phyloP scores from a whole-genome alignment of 1,140 invertebrate genomes.

The Psix sp. region DNA sequence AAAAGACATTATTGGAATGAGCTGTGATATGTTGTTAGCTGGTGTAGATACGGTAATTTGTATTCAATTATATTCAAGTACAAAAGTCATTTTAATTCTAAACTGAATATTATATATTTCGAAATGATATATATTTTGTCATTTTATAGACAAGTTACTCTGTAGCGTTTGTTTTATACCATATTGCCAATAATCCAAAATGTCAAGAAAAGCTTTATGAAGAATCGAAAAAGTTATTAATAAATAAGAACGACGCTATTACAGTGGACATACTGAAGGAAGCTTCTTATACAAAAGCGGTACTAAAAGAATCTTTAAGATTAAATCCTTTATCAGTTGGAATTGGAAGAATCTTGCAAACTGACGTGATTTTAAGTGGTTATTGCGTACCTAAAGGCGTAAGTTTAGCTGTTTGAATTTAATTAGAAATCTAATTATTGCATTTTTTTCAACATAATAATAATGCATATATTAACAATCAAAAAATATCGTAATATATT shows the following conservation, averaged over 20 bases:
- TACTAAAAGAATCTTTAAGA: constrained; percentile 89
- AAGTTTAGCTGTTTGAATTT: constrained; percentile 67
- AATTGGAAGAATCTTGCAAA: constrained; percentile 85
- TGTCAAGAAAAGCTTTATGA: constrained; percentile 84
- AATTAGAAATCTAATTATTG: not conserved
- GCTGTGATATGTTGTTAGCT: constrained; percentile 89
- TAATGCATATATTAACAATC: not conserved
- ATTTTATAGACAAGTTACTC: constrained; percentile 87
- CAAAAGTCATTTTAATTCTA: too few species aligned
- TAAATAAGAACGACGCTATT: constrained; percentile 75
- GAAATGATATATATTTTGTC: constrained; percentile 12
- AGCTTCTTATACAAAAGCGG: constrained; percentile 86
- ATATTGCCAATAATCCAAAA: constrained; percentile 84
- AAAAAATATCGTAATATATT: too few species aligned
- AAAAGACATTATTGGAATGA: constrained; percentile 88
- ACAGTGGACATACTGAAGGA: constrained; percentile 79
- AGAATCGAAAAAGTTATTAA: constrained; percentile 81
- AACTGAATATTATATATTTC: not conserved
- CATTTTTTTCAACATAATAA: not conserved
- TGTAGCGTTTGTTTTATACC: constrained; percentile 87
- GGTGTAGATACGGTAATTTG: constrained; percentile 90
- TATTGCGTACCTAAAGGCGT: constrained; percentile 91
- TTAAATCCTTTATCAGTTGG: constrained; percentile 90
- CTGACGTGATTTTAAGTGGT: constrained; percentile 86
- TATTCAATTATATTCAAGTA: constrained; percentile 10